Evolutionary conservation across 2,113 vertebrate genomes (phyloP).

Genomic region (Numida meleagris): DNA sequence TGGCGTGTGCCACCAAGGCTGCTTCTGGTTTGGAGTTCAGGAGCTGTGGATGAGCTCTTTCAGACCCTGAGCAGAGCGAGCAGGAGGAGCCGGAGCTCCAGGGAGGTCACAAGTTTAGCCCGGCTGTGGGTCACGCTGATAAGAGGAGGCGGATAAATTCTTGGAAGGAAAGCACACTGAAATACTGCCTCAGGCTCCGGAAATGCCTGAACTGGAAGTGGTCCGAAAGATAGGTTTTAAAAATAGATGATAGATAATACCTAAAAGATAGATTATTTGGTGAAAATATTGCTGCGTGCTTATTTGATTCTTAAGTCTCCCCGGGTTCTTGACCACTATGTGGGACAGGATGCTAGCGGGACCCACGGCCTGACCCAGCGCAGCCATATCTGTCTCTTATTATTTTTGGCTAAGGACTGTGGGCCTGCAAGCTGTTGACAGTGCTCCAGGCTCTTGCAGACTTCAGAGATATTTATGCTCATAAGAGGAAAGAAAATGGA

Average conservation of each 20-base stretch:
- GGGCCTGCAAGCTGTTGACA: neutral
- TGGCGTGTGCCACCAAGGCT: fast-evolving
- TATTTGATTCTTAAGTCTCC: neutral
- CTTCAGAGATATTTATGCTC: fast-evolving
- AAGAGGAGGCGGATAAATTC: neutral
- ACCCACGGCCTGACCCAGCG: neutral
- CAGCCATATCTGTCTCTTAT: neutral
- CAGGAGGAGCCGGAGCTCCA: neutral
- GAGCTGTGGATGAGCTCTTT: neutral
- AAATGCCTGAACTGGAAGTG: neutral
- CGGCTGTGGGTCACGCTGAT: fast-evolving
- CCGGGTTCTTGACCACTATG: neutral
- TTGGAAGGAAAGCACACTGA: neutral
- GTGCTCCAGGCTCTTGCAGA: neutral
- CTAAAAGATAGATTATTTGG: neutral
- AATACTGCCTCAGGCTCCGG: neutral
- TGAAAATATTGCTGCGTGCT: neutral
- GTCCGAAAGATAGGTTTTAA: neutral
- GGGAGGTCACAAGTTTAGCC: neutral
- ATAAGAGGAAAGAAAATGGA: neutral
- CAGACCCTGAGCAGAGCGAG: neutral
- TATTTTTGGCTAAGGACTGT: neutral
- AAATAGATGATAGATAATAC: neutral
- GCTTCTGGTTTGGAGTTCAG: neutral
- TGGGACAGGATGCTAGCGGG: neutral